These are phyloP conservation scores for Lepilemur ruficaudatus DNA, from an alignment of 2,797 vertebrate genomes.

Conservation along the genomic window DNA sequence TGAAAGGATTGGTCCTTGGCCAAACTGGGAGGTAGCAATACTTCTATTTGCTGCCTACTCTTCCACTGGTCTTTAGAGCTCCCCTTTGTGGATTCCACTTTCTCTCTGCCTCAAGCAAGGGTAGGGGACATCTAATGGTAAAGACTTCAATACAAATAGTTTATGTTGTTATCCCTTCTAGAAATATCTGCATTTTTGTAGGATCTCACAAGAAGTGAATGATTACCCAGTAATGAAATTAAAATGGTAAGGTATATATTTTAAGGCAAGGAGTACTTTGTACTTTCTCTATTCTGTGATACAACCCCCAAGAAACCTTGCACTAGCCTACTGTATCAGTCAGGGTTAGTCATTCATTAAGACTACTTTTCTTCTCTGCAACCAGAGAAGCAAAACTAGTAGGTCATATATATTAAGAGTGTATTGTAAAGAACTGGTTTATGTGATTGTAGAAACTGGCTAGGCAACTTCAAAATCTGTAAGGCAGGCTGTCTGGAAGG, in stretches of 20 bases:
- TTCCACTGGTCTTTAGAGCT: not conserved
- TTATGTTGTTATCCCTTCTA: not conserved
- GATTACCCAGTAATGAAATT: not conserved
- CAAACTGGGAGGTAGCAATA: not conserved
- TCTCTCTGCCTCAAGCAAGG: not conserved
- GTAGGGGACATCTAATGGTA: not conserved
- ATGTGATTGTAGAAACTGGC: not conserved
- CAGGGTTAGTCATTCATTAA: not conserved
- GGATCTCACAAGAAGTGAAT: not conserved
- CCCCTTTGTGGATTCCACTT: not conserved
- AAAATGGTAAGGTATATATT: not conserved
- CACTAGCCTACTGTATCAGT: not conserved
- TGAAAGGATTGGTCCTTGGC: not conserved
- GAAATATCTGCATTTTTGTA: not conserved
- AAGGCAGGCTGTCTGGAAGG: not conserved
- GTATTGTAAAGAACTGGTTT: not conserved
- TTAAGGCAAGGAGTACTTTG: not conserved
- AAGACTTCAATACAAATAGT: not conserved
- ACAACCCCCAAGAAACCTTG: not conserved
- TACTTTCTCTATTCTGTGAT: not conserved
- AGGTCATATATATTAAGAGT: not conserved
- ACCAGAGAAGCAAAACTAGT: not conserved
- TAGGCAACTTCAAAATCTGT: not conserved
- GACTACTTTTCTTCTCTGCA: not conserved
- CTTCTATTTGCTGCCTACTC: not conserved